Conservation (phyloP, 2,113 vertebrate species). For the Cynoglossus semilaevis region DNA sequence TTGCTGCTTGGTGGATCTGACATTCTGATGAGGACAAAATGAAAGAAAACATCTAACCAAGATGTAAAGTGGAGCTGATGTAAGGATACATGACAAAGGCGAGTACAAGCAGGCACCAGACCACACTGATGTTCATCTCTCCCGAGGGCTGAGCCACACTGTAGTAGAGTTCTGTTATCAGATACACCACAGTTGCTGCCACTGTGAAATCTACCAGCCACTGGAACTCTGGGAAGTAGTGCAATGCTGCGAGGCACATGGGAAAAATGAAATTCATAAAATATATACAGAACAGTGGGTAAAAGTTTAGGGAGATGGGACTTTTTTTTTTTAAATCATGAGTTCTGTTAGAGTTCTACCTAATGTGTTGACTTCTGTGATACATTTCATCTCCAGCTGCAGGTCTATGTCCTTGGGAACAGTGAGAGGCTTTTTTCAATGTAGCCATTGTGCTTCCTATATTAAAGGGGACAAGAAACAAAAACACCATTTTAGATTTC, state of each 20-base stretch:
- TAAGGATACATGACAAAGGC: constrained; percentile 98
- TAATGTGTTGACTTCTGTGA: constrained; percentile 94
- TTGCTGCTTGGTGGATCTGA: not conserved
- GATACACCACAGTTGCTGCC: constrained; percentile 90
- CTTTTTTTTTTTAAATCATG: constrained; percentile 68
- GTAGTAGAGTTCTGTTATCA: constrained; percentile 94
- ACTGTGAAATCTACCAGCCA: constrained; percentile 98
- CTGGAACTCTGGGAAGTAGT: constrained; percentile 98
- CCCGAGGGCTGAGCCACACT: constrained; percentile 84
- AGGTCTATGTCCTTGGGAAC: constrained; percentile 98
- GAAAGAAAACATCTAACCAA: not conserved
- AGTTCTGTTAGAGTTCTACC: constrained; percentile 68
- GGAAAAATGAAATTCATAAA: constrained; percentile 2
- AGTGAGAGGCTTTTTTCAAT: constrained; percentile 92
- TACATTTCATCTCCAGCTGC: constrained; percentile 93
- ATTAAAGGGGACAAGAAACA: constrained; percentile 50
- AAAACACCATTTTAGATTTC: constrained; percentile 9
- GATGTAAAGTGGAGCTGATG: constrained; percentile 8
- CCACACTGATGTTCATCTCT: constrained; percentile 98
- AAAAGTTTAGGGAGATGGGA: not conserved
- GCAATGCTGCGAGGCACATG: constrained; percentile 80
- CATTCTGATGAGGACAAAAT: constrained; percentile 1
- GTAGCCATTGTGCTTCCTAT: constrained; percentile 94
- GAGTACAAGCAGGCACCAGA: constrained; percentile 94
- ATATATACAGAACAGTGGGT: not conserved